Conservation (phyloP, 1,140 invertebrate genomes). For the Drosophila rhopaloa region DNA sequence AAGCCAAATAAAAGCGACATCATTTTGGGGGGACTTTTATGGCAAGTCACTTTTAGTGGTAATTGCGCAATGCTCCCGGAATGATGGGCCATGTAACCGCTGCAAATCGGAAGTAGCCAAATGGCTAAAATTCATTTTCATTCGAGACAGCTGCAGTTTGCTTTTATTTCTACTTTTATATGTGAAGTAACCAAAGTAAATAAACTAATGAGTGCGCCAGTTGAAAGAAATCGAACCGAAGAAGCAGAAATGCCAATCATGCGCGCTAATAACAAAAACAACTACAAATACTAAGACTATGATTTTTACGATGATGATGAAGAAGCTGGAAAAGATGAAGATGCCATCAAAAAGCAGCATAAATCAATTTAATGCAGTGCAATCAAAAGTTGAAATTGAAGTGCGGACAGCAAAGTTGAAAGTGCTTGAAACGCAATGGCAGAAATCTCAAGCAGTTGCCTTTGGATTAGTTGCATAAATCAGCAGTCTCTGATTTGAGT, state of each 20-base stretch:
- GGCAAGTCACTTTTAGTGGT: conserved; percentile 51
- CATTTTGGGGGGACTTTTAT: conserved; percentile 42
- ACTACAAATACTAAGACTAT: conserved; percentile 9
- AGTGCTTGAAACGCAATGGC: conserved; percentile 36
- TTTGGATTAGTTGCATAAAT: conserved; percentile 47
- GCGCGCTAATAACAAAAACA: conserved; percentile 74
- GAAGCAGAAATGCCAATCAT: conserved; percentile 75
- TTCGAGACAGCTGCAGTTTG: conserved; percentile 14
- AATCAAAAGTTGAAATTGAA: conserved; percentile 77
- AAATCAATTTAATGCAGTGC: conserved; percentile 82
- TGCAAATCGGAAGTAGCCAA: conserved; percentile 69
- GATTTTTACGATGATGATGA: conserved; percentile 9
- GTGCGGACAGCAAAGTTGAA: conserved; percentile 55
- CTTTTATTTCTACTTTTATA: conserved; percentile 14
- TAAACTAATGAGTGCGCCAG: conserved; percentile 57
- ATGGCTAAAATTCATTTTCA: conserved; percentile 67
- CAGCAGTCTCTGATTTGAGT: conserved; percentile 16
- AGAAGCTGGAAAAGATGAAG: conserved; percentile 20
- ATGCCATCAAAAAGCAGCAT: conserved; percentile 29
- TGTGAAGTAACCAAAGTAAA: conserved; percentile 77
- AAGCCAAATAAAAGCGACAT: conserved; percentile 57
- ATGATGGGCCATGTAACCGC: conserved; percentile 7
- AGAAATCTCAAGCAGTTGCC: conserved; percentile 31
- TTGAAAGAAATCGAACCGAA: conserved; percentile 39
- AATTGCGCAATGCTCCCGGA: conserved; percentile 26